Conservation (phyloP, 2,888 invertebrate genomes). For the Scelioninae gen. 2 region DNA sequence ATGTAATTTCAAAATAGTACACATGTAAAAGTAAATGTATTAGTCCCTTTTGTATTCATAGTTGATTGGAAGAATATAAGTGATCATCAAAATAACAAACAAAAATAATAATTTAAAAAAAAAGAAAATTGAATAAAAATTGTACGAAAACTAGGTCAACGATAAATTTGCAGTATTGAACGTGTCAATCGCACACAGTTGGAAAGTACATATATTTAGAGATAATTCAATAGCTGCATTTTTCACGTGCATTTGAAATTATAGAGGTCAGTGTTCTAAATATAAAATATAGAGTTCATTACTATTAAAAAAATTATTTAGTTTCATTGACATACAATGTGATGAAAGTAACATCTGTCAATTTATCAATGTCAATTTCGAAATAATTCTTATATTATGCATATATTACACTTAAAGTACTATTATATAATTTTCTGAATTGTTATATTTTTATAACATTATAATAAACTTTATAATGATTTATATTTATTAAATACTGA, state of each 20-base stretch:
- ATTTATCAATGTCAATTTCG: conserved; percentile 21
- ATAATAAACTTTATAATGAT: too few species aligned
- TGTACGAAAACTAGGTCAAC: conserved; percentile 29
- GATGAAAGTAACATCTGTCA: conserved; percentile 26
- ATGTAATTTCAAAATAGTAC: too few species aligned
- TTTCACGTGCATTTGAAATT: conserved; percentile 8
- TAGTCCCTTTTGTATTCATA: too few species aligned
- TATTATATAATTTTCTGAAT: too few species aligned
- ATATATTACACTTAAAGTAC: too few species aligned
- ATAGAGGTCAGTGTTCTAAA: conserved; percentile 26
- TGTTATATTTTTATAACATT: too few species aligned
- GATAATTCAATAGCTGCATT: conserved; percentile 23
- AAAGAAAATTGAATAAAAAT: conserved; percentile 21
- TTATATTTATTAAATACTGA: too few species aligned
- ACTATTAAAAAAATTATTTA: conserved; percentile 40
- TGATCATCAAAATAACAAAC: conserved; percentile 21
- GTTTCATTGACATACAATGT: conserved; percentile 23
- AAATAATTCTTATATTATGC: too few species aligned
- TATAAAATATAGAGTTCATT: conserved; percentile 33
- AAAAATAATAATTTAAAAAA: too few species aligned
- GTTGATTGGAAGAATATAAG: conserved; percentile 15
- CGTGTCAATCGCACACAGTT: conserved; percentile 26
- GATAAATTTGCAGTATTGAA: conserved; percentile 38
- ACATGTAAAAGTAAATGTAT: too few species aligned
- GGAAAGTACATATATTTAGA: conserved; percentile 26